phyloP scores from a whole-genome alignment of 2,113 vertebrate genomes.

The Eidolon helvum region DNA sequence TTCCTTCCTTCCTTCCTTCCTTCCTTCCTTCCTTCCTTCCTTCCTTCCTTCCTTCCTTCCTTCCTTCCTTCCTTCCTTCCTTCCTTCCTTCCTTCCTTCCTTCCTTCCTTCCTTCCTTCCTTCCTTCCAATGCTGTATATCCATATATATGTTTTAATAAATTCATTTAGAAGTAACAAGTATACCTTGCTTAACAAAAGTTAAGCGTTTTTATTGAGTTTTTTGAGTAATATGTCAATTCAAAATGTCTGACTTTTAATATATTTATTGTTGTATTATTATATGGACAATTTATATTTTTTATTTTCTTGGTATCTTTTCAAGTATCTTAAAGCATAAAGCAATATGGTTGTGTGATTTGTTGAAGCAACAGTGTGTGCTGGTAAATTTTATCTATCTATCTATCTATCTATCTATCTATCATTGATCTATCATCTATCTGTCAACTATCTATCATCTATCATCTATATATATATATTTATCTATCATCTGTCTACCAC shows the following conservation, averaged over 20 bases:
- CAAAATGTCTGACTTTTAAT: neutral
- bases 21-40: neutral
- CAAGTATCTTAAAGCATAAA: neutral
- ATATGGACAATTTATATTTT: neutral
- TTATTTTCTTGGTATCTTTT: neutral
- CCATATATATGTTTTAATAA: neutral
- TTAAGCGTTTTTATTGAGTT: neutral
- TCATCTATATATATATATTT: neutral
- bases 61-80: no score
- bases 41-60: no score
- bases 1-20: no score
- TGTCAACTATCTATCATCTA: neutral
- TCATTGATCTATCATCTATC: neutral
- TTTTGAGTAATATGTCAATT: neutral
- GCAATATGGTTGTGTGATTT: neutral
- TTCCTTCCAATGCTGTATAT: no score
- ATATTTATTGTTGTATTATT: neutral
- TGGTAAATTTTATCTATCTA: neutral
- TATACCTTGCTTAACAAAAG: neutral
- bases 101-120: no score
- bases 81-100: no score
- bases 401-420: neutral
- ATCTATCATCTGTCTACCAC: neutral
- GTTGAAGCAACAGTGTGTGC: neutral
- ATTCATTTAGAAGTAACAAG: neutral